phyloP scores from a whole-genome alignment of 2,888 invertebrate species.

The Omphaloscelis lunosa region DNA sequence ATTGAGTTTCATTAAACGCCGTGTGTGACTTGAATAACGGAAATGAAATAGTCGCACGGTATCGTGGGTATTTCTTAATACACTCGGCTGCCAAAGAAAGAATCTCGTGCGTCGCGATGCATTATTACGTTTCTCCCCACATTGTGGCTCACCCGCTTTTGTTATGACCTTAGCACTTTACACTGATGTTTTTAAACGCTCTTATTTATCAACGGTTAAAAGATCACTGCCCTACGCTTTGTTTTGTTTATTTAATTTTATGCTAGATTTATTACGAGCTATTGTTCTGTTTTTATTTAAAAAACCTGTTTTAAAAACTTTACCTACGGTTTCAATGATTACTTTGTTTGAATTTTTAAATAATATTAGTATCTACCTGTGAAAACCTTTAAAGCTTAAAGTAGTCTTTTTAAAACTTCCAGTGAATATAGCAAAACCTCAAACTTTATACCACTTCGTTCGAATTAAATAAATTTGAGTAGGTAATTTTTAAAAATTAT shows the following conservation, averaged over 20 bases:
- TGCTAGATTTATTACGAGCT: conserved; percentile 9
- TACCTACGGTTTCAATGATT: not conserved
- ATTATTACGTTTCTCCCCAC: conserved; percentile 72
- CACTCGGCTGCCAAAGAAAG: conserved; percentile 75
- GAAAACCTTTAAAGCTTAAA: conserved; percentile 25
- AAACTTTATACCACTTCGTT: conserved; percentile 20
- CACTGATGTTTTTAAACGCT: conserved; percentile 62
- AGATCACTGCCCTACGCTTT: conserved; percentile 47
- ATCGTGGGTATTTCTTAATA: conserved; percentile 76
- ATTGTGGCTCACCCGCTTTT: conserved; percentile 67
- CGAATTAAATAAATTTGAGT: conserved; percentile 22
- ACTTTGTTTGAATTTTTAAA: not conserved
- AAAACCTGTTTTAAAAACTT: conserved; percentile 7
- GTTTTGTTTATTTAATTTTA: conserved; percentile 42
- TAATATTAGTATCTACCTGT: not conserved
- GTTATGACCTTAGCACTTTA: conserved; percentile 66
- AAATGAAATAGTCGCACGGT: conserved; percentile 74
- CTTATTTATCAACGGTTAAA: conserved; percentile 56
- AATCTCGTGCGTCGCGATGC: conserved; percentile 72
- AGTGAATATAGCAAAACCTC: not conserved
- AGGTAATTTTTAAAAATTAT: conserved; percentile 22
- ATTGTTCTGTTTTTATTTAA: conserved; percentile 26
- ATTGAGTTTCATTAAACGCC: conserved; percentile 50
- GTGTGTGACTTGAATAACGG: conserved; percentile 64
- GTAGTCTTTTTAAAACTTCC: conserved; percentile 6